phyloP scores from a whole-genome alignment of 2,113 vertebrate genomes.

The Aspiorhynchus laticeps region DNA sequence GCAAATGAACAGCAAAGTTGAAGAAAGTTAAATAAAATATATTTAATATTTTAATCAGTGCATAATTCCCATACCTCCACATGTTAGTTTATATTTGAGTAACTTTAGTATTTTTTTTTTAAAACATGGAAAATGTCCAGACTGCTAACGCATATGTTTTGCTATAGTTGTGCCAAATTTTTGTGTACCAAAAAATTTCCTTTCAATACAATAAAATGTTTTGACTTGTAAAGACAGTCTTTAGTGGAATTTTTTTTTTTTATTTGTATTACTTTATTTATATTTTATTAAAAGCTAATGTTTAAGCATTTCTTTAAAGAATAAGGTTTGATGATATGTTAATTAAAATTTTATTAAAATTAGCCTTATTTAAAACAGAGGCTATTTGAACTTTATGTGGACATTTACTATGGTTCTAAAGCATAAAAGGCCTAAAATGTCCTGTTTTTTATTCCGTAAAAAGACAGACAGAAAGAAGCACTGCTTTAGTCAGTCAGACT shows the following conservation, averaged over 20 bases:
- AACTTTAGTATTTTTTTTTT: background rate
- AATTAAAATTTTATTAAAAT: background rate
- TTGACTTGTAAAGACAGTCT: background rate
- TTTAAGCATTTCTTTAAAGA: background rate
- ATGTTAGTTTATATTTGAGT: background rate
- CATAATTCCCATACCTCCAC: background rate
- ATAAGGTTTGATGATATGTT: background rate
- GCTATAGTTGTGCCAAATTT: background rate
- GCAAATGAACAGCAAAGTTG: background rate
- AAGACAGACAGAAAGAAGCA: background rate
- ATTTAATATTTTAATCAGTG: background rate
- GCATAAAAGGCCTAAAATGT: slow-evolving; percentile 9
- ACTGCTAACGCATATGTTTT: background rate
- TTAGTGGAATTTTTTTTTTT: background rate
- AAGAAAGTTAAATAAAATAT: background rate
- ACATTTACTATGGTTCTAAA: background rate
- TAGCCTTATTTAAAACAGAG: background rate
- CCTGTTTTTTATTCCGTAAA: background rate
- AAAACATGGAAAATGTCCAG: background rate
- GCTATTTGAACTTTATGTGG: background rate
- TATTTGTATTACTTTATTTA: background rate
- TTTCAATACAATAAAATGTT: background rate
- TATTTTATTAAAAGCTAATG: background rate
- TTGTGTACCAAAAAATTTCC: background rate
- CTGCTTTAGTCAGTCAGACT: background rate